Evolutionary conservation across 2,888 invertebrate genomes (phyloP), one percentile per base, ranked within the genome.

Genomic region (Tenthredo notha): DNA sequence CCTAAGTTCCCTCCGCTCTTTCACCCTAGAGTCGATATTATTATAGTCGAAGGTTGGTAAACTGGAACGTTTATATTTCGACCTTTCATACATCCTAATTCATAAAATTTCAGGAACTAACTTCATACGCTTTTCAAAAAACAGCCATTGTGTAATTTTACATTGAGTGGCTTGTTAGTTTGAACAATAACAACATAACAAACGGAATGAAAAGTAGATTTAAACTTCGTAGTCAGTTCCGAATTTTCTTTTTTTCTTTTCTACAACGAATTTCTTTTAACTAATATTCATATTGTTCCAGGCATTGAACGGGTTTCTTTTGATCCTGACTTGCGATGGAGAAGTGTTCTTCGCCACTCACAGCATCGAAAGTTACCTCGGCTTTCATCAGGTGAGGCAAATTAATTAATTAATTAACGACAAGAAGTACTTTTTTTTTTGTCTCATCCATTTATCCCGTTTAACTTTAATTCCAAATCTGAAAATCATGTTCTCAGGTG

Each of bases 311-410:
- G 99, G 99, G 91, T 99, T 99, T 96, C 96, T 99, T 93, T 97
- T 99, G 96, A 99, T 99, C 93, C 96, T 99, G 88, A 99, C 99
- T 89, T 99, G 99, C 94, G 99, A 99, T 93, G 99, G 99, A 87
- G 99, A 99, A 94, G 99, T 99, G 82, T 99, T 99, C 96, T 99
- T 99, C 95, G 99, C 99, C 86, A 99, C 99, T 87, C 98, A 99
- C 95, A 99, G 99, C 94, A 99, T 99, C 94, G 99, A 99, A 95
- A 99, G 98, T 94, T 99, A 99, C 95, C 96, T 99, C 92, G 99
- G 99, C 94, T 99, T 99, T 95, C 99, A 99, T 95, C 99, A 99
- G 97, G 99, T 99, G 95, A 95, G 95, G 85, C 87, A 84, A 86
- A 43, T 21, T 33, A 25, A 25, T 67, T 18, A 67, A 25, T 33